A percentile compares a stretch with the other conserved stretches of the same genome.
Evolutionary conservation across 2,797 vertebrate species (phyloP).

Genomic region (Chrysocyon brachyurus): DNA sequence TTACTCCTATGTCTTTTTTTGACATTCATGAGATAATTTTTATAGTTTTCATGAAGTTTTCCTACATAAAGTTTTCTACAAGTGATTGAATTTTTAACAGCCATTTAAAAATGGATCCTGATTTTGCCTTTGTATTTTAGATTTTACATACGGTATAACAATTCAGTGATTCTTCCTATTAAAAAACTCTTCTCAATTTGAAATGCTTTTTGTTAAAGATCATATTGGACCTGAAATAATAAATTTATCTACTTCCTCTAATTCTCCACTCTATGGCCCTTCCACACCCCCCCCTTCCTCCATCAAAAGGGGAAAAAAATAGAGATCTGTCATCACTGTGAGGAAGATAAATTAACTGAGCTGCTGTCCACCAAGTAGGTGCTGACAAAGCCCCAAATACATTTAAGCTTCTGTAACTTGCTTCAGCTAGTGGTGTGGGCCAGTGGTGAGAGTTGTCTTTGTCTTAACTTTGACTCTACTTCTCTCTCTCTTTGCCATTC

Average conservation of each 20-base stretch:
- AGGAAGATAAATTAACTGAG: not conserved
- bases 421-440: not conserved
- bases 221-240: not conserved
- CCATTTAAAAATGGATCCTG: not conserved
- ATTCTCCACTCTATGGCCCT: not conserved
- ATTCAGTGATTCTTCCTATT: constrained; percentile 20
- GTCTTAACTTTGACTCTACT: not conserved
- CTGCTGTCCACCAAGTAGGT: constrained; percentile 64
- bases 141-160: not conserved
- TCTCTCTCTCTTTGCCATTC: not conserved
- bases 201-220: constrained; percentile 8
- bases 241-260: not conserved
- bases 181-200: constrained; percentile 51
- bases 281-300: no score
- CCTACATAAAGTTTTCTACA: not conserved
- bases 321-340: not conserved
- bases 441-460: not conserved
- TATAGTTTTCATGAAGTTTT: not conserved
- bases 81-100: constrained; percentile 42
- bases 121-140: constrained; percentile 17
- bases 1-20: not conserved
- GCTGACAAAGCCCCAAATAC: constrained; percentile 37
- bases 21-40: not conserved
- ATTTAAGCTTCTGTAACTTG: not conserved
- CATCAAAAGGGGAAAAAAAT: not conserved